These are phyloP conservation scores for Orycteropus afer DNA, from an alignment of 2,113 vertebrate genomes.

Conservation along the genomic window DNA sequence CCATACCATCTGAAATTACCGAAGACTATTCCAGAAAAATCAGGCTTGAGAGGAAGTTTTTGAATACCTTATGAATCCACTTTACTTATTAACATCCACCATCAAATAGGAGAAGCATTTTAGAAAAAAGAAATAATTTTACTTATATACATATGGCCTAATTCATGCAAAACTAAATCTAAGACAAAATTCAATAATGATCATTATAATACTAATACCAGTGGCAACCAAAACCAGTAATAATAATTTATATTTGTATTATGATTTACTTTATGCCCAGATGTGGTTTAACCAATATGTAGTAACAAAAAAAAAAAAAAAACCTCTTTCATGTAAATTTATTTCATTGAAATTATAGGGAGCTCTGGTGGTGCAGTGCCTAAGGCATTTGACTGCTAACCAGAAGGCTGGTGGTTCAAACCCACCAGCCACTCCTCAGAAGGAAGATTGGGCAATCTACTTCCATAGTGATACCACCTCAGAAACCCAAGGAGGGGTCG, in stretches of 20 bases:
- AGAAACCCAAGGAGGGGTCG: too few relatives aligned
- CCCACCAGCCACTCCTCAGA: too few relatives aligned
- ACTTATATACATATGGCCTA: neutral
- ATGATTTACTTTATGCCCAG: neutral
- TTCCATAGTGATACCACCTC: too few relatives aligned
- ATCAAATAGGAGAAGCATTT: neutral
- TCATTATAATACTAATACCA: neutral
- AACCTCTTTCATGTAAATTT: neutral
- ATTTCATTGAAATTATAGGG: neutral
- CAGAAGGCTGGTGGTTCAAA: too few relatives aligned
- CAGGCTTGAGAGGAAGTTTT: neutral
- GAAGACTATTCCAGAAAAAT: neutral
- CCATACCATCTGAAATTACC: neutral
- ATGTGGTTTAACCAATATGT: neutral
- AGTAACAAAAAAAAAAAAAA: neutral
- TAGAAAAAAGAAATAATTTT: neutral
- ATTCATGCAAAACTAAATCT: neutral
- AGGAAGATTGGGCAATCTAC: too few relatives aligned
- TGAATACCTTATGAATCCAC: neutral
- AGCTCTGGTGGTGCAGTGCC: too few relatives aligned
- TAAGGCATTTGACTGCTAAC: too few relatives aligned
- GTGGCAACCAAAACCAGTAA: too few relatives aligned
- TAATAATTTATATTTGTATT: neutral
- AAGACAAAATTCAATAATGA: neutral
- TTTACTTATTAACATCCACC: neutral